A percentile compares a stretch with the other conserved stretches of the same genome.
These are phyloP conservation scores for Thalassaphorura encarpata DNA, from an alignment of 1,140 invertebrate genomes.

Conservation along the genomic window DNA sequence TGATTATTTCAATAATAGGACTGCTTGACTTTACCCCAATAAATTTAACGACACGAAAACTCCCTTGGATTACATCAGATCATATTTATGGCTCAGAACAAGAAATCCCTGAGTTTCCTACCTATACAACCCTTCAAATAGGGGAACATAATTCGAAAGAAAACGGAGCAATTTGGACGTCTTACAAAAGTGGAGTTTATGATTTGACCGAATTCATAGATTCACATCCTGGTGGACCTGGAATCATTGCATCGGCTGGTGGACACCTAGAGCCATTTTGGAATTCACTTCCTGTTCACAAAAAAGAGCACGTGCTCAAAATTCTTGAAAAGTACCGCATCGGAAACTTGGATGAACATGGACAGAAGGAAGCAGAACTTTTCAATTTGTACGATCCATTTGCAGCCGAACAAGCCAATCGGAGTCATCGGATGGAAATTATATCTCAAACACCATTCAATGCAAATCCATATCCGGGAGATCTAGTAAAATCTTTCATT, in stretches of 20 bases:
- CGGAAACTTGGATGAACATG: conserved; percentile 49
- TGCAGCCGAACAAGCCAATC: conserved; percentile 49
- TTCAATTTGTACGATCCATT: conserved; percentile 54
- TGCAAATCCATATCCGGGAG: conserved; percentile 71
- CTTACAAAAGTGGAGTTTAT: conserved; percentile 70
- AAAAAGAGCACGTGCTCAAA: conserved; percentile 62
- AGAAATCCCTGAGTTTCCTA: not conserved
- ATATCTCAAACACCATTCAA: conserved; percentile 84
- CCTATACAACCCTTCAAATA: conserved; percentile 9
- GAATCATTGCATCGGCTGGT: conserved; percentile 70
- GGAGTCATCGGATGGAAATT: conserved; percentile 63
- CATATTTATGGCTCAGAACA: too few relatives aligned
- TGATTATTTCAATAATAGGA: too few relatives aligned
- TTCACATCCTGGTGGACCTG: conserved; percentile 78
- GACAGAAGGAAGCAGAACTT: too few relatives aligned
- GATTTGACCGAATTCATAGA: conserved; percentile 90
- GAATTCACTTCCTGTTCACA: conserved; percentile 83
- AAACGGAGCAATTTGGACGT: conserved; percentile 43
- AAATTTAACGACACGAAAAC: too few relatives aligned
- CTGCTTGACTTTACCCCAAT: too few relatives aligned
- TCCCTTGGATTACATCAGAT: too few relatives aligned
- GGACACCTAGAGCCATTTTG: conserved; percentile 79
- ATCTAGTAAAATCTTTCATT: conserved; percentile 68
- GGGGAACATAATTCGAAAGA: conserved; percentile 4
- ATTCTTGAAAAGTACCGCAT: conserved; percentile 78